Conservation (phyloP, 2,113 vertebrate genomes). For the pig (Sus scrofa) region T2T-Sscrofa CM000815.6:114481001-114481500, state of each 20-base stretch:
- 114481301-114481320: background rate
- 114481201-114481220: background rate
- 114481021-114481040: slow-evolving; percentile 7
- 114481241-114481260: background rate
- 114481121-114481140: background rate
- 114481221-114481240: background rate
- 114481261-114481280: background rate
- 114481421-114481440: slow-evolving; percentile 14
- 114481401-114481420: slow-evolving; percentile 43
- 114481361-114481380: slow-evolving; percentile 46
- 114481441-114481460: slow-evolving; percentile 50
- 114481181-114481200: background rate
- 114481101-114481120: background rate
- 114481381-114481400: slow-evolving; percentile 43
- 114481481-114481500: background rate
- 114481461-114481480: slow-evolving; percentile 55
- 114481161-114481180: background rate
- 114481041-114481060: background rate
- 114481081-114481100: background rate
- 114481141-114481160: background rate
- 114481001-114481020: background rate
- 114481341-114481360: background rate
- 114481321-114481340: background rate
- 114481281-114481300: background rate
- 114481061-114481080: background rate